Percentiles rank a stretch among this genome's conserved stretches.
Conservation (phyloP, 2,113 vertebrate species). For the Seriola dumerili region DNA sequence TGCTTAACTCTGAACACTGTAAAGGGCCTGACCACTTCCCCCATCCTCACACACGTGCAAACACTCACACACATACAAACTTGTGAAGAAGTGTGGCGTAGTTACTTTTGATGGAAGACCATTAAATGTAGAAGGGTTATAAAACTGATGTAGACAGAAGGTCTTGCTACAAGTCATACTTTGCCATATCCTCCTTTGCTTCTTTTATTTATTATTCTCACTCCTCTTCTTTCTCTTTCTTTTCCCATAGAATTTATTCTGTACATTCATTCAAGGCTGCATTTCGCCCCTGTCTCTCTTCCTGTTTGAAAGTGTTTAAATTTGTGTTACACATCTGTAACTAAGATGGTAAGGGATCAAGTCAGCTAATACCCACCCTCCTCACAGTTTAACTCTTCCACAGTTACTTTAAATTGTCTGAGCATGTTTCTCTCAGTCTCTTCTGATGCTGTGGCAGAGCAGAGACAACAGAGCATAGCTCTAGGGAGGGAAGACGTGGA, state of each 20-base stretch:
- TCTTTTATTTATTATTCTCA: conserved; percentile 3
- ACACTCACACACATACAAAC: not conserved
- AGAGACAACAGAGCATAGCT: conserved; percentile 3
- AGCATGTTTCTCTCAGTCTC: not conserved
- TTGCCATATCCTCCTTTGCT: not conserved
- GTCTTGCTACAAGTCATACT: conserved; percentile 14
- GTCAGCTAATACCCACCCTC: conserved; percentile 15
- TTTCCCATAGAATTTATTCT: conserved; percentile 1
- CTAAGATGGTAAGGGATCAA: conserved; percentile 17
- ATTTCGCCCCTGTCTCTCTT: not conserved
- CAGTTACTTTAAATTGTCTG: conserved; percentile 29
- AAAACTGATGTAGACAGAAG: conserved; percentile 35
- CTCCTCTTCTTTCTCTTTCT: conserved; percentile 6
- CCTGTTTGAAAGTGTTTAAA: conserved; percentile 1
- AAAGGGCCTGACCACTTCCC: not conserved
- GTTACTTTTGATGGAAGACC: conserved; percentile 19
- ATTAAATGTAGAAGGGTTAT: conserved; percentile 31
- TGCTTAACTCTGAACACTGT: conserved; percentile 5
- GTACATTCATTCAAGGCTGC: not conserved
- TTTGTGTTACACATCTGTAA: conserved; percentile 30
- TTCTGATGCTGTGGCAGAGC: conserved; percentile 5
- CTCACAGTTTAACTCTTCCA: conserved; percentile 10
- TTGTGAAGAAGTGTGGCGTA: not conserved
- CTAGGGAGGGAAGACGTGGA: not conserved
- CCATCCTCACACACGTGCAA: not conserved